Evolutionary conservation across 2,113 vertebrate genomes (phyloP).

Genomic region (Xiphophorus couchianus): DNA sequence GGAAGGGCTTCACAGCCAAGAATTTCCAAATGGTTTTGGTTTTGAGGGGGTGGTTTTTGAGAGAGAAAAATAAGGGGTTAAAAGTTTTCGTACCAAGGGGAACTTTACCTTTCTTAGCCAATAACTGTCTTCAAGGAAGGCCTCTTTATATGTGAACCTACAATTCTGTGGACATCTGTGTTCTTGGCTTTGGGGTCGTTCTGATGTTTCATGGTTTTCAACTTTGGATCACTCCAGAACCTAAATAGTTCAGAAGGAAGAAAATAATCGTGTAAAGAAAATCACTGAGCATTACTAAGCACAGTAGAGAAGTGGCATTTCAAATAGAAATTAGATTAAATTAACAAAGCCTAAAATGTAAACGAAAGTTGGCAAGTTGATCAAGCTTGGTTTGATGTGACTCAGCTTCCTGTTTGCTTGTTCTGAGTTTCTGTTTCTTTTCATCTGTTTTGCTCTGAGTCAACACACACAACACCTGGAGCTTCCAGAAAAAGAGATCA

Average conservation of each 20-base stretch:
- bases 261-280: not conserved
- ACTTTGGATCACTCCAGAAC: not conserved
- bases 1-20: too few relatives aligned
- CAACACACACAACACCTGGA: not conserved
- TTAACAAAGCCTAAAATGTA: not conserved
- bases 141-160: too few relatives aligned
- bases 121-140: not conserved
- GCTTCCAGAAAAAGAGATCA: not conserved
- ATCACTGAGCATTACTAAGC: not conserved
- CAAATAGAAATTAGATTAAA: not conserved
- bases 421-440: not conserved
- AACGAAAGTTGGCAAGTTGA: not conserved
- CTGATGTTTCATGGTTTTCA: not conserved
- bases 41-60: too few relatives aligned
- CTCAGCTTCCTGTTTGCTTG: too few relatives aligned
- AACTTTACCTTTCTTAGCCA: not conserved
- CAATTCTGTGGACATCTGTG: not conserved
- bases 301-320: not conserved
- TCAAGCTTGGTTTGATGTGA: not conserved
- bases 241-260: not conserved
- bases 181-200: not conserved
- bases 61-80: not conserved
- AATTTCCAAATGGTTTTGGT: too few relatives aligned
- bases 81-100: not conserved
- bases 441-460: not conserved